Evolutionary conservation across 2,888 invertebrate species (phyloP).

Genomic region (Ophion ventricosus): DNA sequence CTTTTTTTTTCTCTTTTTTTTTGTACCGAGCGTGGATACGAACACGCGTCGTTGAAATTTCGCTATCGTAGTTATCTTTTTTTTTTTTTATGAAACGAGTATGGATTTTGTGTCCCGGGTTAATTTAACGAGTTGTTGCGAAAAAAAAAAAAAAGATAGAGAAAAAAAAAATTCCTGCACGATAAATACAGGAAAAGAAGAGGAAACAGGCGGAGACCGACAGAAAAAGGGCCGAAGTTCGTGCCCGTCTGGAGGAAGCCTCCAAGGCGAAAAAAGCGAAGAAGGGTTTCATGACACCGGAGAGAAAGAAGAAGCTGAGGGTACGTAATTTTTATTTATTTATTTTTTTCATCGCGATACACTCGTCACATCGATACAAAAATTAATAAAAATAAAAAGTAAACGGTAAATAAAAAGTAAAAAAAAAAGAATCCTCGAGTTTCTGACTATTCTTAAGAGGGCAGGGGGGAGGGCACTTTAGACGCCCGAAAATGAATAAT

Average conservation of each 20-base stretch:
- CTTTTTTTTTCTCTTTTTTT: not conserved
- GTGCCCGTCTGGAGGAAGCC: constrained; percentile 99
- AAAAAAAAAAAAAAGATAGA: constrained; percentile 52
- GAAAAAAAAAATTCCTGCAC: constrained; percentile 21
- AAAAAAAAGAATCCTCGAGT: not conserved
- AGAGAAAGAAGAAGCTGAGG: constrained; percentile 99
- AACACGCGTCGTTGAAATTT: not conserved
- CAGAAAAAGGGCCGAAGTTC: constrained; percentile 99
- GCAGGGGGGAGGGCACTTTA: no score
- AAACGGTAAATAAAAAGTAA: not conserved
- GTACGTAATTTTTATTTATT: constrained; percentile 86
- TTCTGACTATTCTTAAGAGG: not conserved
- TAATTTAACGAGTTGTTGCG: constrained; percentile 48
- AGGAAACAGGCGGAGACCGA: constrained; percentile 99
- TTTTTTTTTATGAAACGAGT: not conserved
- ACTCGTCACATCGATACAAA: not conserved
- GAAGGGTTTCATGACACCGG: constrained; percentile 99
- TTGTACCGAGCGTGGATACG: not conserved
- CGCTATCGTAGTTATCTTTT: not conserved
- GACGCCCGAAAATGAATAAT: no score
- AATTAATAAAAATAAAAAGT: not conserved
- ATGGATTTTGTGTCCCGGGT: not conserved
- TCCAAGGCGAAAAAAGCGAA: constrained; percentile 99
- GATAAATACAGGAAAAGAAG: constrained; percentile 92
- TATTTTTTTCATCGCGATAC: not conserved